phyloP scores from a whole-genome alignment of 2,888 invertebrate species.

The Phaonia tiefii region DNA sequence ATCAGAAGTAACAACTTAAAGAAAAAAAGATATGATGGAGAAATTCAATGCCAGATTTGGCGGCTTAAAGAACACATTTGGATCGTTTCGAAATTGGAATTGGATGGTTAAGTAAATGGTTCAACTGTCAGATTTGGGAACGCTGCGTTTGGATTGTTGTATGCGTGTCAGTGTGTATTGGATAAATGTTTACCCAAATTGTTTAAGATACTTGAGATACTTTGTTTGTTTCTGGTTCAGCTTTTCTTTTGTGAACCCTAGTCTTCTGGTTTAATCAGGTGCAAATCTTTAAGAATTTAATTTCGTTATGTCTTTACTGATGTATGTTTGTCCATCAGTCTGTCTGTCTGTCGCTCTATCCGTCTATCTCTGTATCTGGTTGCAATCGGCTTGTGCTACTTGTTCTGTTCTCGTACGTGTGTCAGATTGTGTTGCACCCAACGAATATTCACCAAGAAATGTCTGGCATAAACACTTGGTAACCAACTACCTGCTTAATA shows the following conservation, averaged over 20 bases:
- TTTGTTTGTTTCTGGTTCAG: background rate
- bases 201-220: constrained; percentile 37
- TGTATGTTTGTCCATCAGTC: constrained; percentile 39
- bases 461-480: constrained; percentile 31
- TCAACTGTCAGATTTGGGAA: constrained; percentile 2
- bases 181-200: constrained; percentile 43
- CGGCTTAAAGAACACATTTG: background rate
- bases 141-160: constrained; percentile 7
- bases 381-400: constrained; percentile 67
- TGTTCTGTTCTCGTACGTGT: constrained; percentile 28
- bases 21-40: constrained; percentile 33
- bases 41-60: background rate
- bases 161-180: background rate
- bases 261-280: constrained; percentile 70
- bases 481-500: constrained; percentile 61
- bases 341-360: background rate
- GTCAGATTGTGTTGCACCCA: constrained; percentile 40
- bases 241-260: constrained; percentile 6
- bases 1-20: constrained; percentile 12
- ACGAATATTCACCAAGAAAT: constrained; percentile 34
- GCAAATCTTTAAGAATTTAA: constrained; percentile 70
- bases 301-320: constrained; percentile 51
- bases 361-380: background rate
- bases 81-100: constrained; percentile 5
- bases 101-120: background rate